Evolutionary conservation across 2,797 vertebrate species (phyloP).

Genomic region (Sciaenops ocellatus): DNA sequence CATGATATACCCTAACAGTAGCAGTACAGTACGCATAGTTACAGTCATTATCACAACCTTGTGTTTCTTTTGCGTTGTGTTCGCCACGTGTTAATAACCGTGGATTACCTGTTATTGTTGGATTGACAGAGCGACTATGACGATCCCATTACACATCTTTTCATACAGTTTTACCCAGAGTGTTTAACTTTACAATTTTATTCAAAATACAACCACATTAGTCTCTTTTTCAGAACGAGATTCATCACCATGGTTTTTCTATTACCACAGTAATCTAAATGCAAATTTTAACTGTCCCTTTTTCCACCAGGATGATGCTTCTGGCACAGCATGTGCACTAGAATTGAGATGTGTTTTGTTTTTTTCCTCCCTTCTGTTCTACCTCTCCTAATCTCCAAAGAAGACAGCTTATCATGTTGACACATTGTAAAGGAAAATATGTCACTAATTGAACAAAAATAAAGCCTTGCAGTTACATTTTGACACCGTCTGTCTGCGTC

Average conservation of each 20-base stretch:
- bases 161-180: conserved; percentile 63
- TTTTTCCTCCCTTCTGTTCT: conserved; percentile 35
- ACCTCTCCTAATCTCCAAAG: conserved; percentile 63
- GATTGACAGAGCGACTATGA: conserved; percentile 52
- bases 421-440: conserved; percentile 44
- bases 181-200: conserved; percentile 80
- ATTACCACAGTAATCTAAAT: conserved; percentile 90
- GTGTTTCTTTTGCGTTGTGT: not conserved
- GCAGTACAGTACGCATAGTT: not conserved
- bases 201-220: conserved; percentile 83
- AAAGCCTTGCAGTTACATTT: conserved; percentile 17
- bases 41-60: conserved; percentile 5
- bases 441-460: conserved; percentile 54
- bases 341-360: conserved; percentile 72
- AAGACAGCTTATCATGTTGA: conserved; percentile 70
- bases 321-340: conserved; percentile 74
- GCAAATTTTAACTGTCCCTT: conserved; percentile 86
- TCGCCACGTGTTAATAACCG: conserved; percentile 7
- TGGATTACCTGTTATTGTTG: conserved; percentile 29
- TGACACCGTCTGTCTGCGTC: not conserved
- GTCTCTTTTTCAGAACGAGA: conserved; percentile 79
- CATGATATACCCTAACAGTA: not conserved
- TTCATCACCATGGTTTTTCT: conserved; percentile 84
- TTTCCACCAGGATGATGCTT: conserved; percentile 79
- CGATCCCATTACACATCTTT: conserved; percentile 57